Conservation (phyloP, 1,140 invertebrate genomes). For the Ceratina calcarata region DNA sequence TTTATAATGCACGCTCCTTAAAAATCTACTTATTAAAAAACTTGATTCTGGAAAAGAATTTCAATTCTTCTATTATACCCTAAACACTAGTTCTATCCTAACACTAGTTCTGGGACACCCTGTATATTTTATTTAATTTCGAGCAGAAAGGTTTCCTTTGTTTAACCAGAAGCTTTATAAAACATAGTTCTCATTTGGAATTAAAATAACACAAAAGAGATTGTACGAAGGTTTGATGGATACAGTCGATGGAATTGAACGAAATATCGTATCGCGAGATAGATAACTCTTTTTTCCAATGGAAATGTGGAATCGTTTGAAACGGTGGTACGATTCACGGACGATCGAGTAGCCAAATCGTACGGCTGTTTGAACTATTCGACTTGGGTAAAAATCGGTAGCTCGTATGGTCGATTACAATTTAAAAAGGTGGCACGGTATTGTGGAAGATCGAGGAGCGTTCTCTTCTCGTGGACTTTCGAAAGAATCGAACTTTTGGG, state of each 20-base stretch:
- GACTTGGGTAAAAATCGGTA: conserved; percentile 7
- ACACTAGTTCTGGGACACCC: no score
- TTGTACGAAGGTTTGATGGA: background rate
- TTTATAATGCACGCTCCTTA: no score
- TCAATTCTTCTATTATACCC: no score
- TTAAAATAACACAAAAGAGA: background rate
- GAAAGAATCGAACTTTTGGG: conserved; percentile 50
- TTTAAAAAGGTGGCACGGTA: conserved; percentile 36
- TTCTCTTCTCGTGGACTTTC: conserved; percentile 42
- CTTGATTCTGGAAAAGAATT: no score
- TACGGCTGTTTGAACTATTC: background rate
- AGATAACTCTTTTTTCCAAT: background rate
- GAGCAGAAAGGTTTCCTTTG: no score
- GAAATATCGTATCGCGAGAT: background rate
- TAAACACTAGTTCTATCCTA: no score
- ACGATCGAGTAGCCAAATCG: background rate
- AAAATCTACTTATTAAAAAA: no score
- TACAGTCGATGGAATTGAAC: no score
- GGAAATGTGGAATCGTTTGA: background rate
- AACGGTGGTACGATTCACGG: background rate
- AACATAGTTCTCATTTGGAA: no score
- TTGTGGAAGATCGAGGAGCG: conserved; percentile 41
- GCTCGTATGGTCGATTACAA: conserved; percentile 31
- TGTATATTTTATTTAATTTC: no score
- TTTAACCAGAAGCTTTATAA: no score